A percentile compares a stretch with the other conserved stretches of the same genome.
These are phyloP conservation scores for Danio albolineatus DNA, from an alignment of 2,797 vertebrate genomes.

Conservation along the genomic window DNA sequence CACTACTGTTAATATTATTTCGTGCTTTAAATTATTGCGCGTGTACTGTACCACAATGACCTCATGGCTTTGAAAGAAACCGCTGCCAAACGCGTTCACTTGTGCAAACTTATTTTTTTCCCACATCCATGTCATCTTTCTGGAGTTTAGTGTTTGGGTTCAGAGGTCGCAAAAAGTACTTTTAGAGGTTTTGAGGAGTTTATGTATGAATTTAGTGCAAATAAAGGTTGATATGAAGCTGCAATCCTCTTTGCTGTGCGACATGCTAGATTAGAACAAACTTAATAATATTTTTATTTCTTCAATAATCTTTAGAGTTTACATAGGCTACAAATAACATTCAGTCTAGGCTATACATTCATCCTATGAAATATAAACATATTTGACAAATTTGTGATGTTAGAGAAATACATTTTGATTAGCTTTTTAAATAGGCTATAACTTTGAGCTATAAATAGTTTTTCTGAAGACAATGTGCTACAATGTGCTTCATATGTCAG, in stretches of 20 bases:
- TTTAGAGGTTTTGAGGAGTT: background rate
- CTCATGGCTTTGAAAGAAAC: background rate
- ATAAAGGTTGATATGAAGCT: background rate
- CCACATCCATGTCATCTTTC: background rate
- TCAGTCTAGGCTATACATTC: too few species aligned
- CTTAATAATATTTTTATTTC: background rate
- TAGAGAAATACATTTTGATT: background rate
- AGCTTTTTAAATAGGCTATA: background rate
- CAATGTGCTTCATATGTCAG: background rate
- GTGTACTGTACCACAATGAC: slow-evolving; percentile 65
- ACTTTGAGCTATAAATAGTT: too few species aligned
- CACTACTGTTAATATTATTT: slow-evolving; percentile 4
- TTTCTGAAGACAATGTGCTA: background rate
- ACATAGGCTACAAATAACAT: too few species aligned
- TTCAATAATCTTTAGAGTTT: background rate
- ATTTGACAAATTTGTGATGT: background rate
- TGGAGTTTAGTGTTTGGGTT: background rate
- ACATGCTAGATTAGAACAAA: background rate
- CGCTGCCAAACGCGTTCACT: background rate
- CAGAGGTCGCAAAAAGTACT: background rate
- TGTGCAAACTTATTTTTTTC: background rate
- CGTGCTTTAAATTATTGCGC: slow-evolving; percentile 27
- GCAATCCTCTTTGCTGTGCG: background rate
- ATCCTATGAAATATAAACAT: background rate
- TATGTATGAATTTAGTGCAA: background rate